Conservation (phyloP, 2,113 vertebrate genomes). For the Chloroceryle aenea region DNA sequence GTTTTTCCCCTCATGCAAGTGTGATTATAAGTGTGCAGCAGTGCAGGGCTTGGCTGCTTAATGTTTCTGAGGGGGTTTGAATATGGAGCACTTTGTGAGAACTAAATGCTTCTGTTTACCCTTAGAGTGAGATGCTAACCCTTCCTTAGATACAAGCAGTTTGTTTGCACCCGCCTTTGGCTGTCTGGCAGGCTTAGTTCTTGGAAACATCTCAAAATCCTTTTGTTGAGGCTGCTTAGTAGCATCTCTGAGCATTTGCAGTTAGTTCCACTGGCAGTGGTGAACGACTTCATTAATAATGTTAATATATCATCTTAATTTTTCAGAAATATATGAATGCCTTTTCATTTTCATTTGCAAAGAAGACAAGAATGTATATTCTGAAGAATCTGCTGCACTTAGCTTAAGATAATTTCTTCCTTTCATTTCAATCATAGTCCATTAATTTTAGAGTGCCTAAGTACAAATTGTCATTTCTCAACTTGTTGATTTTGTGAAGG, state of each 20-base stretch:
- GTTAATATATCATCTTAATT: neutral
- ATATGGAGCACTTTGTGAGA: neutral
- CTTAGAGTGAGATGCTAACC: neutral
- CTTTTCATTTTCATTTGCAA: neutral
- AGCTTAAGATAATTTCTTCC: neutral
- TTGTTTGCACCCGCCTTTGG: neutral
- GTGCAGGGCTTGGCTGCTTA: neutral
- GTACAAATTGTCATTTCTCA: neutral
- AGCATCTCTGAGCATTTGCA: neutral
- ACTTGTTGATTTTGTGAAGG: neutral
- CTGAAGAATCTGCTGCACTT: neutral
- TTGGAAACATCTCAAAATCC: neutral
- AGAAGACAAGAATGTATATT: neutral
- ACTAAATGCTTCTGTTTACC: neutral
- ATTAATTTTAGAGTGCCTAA: neutral
- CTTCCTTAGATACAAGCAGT: neutral
- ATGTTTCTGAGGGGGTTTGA: neutral
- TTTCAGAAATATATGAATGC: neutral
- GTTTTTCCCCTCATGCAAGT: accelerated
- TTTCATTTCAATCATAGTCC: neutral
- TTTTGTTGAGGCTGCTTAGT: neutral
- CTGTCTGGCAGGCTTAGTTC: neutral
- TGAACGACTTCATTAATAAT: neutral
- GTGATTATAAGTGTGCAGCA: neutral
- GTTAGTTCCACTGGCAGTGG: neutral